Evolutionary conservation across 2,888 invertebrate species (phyloP).

Genomic region (Belgica antarctica): DNA sequence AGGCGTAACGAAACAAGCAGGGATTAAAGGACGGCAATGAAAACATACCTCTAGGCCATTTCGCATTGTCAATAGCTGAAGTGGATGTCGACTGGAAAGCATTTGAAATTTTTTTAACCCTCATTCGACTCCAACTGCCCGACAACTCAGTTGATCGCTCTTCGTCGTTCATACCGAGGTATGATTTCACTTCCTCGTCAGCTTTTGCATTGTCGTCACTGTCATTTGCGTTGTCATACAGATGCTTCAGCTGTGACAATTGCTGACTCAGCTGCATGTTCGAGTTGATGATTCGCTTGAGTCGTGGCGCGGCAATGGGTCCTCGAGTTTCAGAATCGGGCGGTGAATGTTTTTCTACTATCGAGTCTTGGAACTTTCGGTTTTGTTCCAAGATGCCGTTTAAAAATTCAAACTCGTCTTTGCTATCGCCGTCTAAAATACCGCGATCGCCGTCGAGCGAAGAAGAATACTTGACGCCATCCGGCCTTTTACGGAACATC

Average conservation of each 20-base stretch:
- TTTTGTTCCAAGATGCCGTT: conserved; percentile 42
- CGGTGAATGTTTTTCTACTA: conserved; percentile 13
- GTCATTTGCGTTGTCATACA: conserved; percentile 53
- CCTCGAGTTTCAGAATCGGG: not conserved
- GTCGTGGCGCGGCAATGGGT: conserved; percentile 51
- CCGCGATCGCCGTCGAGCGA: conserved; percentile 46
- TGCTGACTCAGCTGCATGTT: conserved; percentile 52
- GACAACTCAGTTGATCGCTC: conserved; percentile 54
- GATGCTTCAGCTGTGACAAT: conserved; percentile 51
- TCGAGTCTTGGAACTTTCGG: conserved; percentile 37
- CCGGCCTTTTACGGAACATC: conserved; percentile 26
- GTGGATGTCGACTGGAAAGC: conserved; percentile 26
- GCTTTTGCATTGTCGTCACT: conserved; percentile 58
- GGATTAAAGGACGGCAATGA: too few relatives aligned
- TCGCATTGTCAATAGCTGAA: conserved; percentile 44
- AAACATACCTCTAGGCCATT: conserved; percentile 39
- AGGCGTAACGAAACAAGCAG: too few relatives aligned
- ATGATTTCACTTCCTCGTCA: conserved; percentile 62
- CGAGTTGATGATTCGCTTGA: conserved; percentile 51
- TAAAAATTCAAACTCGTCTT: conserved; percentile 37
- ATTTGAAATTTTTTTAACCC: conserved; percentile 54
- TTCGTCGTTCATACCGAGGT: conserved; percentile 54
- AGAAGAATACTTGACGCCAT: conserved; percentile 45
- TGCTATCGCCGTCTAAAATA: conserved; percentile 5
- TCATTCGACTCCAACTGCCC: conserved; percentile 61